Evolutionary conservation across 92 coral and sea anemone genomes (phyloP), one percentile per base, ranked within the genome.

Genomic region (Palythoa caribaeorum): DNA sequence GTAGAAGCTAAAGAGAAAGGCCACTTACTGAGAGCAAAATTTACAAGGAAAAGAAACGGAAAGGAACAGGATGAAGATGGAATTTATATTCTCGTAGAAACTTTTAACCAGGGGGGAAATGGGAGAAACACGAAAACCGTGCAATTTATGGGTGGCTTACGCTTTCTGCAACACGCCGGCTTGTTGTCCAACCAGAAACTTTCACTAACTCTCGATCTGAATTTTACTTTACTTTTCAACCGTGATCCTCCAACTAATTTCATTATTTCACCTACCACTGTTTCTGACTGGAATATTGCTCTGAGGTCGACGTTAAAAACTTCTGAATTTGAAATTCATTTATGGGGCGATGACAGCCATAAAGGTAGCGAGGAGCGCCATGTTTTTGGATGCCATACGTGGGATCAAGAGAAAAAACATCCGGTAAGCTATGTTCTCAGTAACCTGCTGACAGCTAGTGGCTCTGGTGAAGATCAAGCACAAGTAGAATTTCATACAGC

Each of bases 301-400:
- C 59, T 48, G 62, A 66, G 40, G 38, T 21, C 77, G 38, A 13
- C 1, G 8, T 51, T 87, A 57, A 19, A 54, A 38, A 62, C 37
- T 9, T 35, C 7, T n/a, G 15, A 60, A 3, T 57, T 39, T 28
- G 85, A 77, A n/a, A 21, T 87, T 55, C 84, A 86, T 52, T 21
- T 86, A 15, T 60, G 89, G 84, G 52, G 89, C 9, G 84, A 76
- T 38, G 84, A 86, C 68, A 57, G 76, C 51, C 17, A 47, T 84
- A 87, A 62, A 68, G 77, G 78, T 7, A 21, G 84, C 3, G 90
- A 88, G 48, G 90, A 88, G 44, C 20, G 90, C 68, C 87, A 80
- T 68, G 53, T 88, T 16, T 54, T 79, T 60, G 87, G 87, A 8
- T 66, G 63, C 14, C 87, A 88, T 76, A 78, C 86, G 48, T 78